These are phyloP conservation scores for Lissonota sp. DNA, from an alignment of 2,888 invertebrate genomes.

Conservation along the genomic window DNA sequence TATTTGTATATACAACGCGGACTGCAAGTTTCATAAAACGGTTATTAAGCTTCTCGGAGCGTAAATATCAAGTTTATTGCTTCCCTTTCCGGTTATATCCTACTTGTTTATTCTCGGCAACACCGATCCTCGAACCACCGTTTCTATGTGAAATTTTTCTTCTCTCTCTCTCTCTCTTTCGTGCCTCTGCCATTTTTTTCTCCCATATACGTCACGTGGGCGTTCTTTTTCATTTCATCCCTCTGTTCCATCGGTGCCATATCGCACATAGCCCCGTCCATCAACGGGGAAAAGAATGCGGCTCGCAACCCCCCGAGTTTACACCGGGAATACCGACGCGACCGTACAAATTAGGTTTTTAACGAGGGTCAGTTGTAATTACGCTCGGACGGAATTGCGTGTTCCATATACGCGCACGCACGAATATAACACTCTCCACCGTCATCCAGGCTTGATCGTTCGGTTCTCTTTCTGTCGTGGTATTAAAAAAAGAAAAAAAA, in stretches of 20 bases:
- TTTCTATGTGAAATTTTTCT: too few relatives aligned
- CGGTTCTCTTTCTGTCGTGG: neutral
- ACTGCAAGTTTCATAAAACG: conserved; percentile 63
- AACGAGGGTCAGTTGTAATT: conserved; percentile 71
- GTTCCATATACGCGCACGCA: conserved; percentile 65
- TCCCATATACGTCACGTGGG: neutral
- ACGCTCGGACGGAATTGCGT: conserved; percentile 65
- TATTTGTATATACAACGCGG: too few relatives aligned
- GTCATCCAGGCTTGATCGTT: conserved; percentile 40
- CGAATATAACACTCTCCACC: conserved; percentile 46
- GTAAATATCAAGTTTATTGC: conserved; percentile 70
- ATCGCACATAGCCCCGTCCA: conserved; percentile 4
- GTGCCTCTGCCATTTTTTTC: conserved; percentile 63
- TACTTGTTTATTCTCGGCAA: conserved; percentile 62
- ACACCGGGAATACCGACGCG: conserved; percentile 54
- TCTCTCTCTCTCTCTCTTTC: conserved; percentile 11
- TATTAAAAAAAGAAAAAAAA: neutral
- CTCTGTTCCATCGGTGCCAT: conserved; percentile 18
- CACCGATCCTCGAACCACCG: conserved; percentile 35
- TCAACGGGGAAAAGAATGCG: conserved; percentile 4
- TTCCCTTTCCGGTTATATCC: conserved; percentile 53
- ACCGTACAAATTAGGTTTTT: conserved; percentile 73
- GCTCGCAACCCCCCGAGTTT: conserved; percentile 37
- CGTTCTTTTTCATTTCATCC: conserved; percentile 8
- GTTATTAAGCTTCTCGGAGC: conserved; percentile 57